Conservation (phyloP, 2,797 vertebrate genomes). For the Thalassophryne amazonica region DNA sequence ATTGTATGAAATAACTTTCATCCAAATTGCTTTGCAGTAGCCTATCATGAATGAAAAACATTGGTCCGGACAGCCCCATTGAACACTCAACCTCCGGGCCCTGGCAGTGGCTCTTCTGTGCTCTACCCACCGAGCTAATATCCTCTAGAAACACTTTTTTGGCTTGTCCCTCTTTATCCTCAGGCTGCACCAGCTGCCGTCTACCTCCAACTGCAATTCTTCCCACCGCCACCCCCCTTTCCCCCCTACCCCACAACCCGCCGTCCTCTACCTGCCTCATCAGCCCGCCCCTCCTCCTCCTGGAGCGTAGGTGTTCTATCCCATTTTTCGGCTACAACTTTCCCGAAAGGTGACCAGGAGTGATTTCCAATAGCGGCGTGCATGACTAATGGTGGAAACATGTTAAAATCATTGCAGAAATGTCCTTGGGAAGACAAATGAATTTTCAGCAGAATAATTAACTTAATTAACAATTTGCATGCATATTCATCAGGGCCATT, state of each 20-base stretch:
- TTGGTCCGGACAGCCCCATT: conserved; percentile 17
- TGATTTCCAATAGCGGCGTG: conserved; percentile 93
- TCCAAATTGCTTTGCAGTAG: conserved; percentile 3
- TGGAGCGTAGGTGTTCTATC: conserved; percentile 32
- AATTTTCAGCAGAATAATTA: conserved; percentile 99
- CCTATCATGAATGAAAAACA: conserved; percentile 33
- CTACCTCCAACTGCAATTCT: conserved; percentile 53
- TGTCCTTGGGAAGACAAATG: conserved; percentile 99
- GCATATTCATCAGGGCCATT: conserved; percentile 99
- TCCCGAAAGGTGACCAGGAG: conserved; percentile 89
- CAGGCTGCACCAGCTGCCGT: conserved; percentile 67
- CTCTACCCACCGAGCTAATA: conserved; percentile 61
- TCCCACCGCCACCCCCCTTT: too few species aligned
- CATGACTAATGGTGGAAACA: conserved; percentile 99
- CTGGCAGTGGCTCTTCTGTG: conserved; percentile 32
- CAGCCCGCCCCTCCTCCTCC: conserved; percentile 46
- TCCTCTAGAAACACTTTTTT: conserved; percentile 57
- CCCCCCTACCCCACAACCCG: conserved; percentile 51
- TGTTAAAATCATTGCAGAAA: conserved; percentile 99
- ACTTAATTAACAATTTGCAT: conserved; percentile 99
- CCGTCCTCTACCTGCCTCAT: conserved; percentile 51
- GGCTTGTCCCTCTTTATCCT: conserved; percentile 63
- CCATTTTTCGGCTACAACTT: conserved; percentile 54
- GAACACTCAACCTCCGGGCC: conserved; percentile 45
- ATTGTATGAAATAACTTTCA: not conserved